phyloP scores from a whole-genome alignment of 2,113 vertebrate species.

The Tauraco erythrolophus region DNA sequence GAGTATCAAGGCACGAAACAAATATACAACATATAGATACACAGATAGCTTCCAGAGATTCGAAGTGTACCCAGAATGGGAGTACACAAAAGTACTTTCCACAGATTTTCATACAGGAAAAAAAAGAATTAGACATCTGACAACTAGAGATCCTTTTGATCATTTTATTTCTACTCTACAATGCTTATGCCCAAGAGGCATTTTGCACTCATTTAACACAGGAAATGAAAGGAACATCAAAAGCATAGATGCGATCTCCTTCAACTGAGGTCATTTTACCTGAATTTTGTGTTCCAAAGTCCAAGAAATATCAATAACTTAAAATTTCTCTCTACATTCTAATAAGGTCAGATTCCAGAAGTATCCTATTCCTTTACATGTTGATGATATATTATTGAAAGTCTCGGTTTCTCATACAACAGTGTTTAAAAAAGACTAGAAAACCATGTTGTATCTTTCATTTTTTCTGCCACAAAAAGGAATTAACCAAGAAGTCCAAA shows the following conservation, averaged over 20 bases:
- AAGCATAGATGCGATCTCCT: not conserved
- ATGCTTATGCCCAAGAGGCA: not conserved
- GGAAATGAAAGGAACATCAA: not conserved
- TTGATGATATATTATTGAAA: not conserved
- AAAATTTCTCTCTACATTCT: not conserved
- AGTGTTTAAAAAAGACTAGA: not conserved
- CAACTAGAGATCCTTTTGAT: not conserved
- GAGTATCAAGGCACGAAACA: not conserved
- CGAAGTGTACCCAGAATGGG: not conserved
- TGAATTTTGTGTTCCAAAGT: not conserved
- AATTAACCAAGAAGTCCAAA: not conserved
- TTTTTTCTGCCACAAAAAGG: not conserved
- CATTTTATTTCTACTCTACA: not conserved
- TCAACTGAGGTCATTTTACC: not conserved
- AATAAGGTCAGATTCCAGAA: not conserved
- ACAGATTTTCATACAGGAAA: not conserved
- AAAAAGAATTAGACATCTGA: not conserved
- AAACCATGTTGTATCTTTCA: not conserved
- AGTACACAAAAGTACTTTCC: not conserved
- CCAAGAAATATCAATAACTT: not conserved
- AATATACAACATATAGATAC: not conserved
- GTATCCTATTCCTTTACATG: not conserved
- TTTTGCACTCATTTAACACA: not conserved
- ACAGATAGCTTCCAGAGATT: not conserved
- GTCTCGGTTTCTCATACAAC: not conserved